Evolutionary conservation across 2,113 vertebrate species (phyloP), one percentile per base, ranked within the genome.

Genomic region (Pampusana beccarii): DNA sequence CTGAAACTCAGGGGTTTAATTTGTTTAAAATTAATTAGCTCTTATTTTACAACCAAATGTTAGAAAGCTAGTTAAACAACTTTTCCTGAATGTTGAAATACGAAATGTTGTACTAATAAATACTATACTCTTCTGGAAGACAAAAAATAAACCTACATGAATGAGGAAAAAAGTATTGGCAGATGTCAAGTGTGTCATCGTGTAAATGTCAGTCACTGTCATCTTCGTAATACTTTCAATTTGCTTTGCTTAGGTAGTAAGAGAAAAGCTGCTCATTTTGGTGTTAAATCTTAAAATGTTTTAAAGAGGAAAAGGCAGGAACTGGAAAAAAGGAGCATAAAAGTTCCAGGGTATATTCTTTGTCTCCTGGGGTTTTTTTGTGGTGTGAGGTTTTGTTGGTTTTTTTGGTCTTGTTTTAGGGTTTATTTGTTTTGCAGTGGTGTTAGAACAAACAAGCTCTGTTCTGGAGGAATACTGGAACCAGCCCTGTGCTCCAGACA

Each of bases 201-300:
- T 75, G 46, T 82, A 62, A 28, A 72, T 94, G 88, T 86, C 92
- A 92, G 1, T 92, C 80, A 69, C 90, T 94, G 86, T 90, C 90
- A 91, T 75, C 61, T 81, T 78, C 17, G 21, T 71, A 92, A 72
- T 80, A 71, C 57, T 81, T 91, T 36, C 53, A 65, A 61, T 60
- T 88, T 44, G 21, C 53, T 94, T 81, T 84, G 33, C 36, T 79
- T 90, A 53, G 69, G 23, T 70, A 67, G 60, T 33, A 78, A 84
- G 64, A 84, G 40, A 78, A 77, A 80, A 78, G 33, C 86, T 91
- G 61, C 54, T 93, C 24, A 0, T 83, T 84, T 84, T 65, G 31
- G 60, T 91, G 28, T 58, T 93, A 80, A 90, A 66, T 80, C 40
- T 28, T 40, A 53, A 5, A 16, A 40, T n/a, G 11, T 90, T 86